Conservation (phyloP, 2,113 vertebrate species). For the Poeciliopsis turrubarensis region DNA sequence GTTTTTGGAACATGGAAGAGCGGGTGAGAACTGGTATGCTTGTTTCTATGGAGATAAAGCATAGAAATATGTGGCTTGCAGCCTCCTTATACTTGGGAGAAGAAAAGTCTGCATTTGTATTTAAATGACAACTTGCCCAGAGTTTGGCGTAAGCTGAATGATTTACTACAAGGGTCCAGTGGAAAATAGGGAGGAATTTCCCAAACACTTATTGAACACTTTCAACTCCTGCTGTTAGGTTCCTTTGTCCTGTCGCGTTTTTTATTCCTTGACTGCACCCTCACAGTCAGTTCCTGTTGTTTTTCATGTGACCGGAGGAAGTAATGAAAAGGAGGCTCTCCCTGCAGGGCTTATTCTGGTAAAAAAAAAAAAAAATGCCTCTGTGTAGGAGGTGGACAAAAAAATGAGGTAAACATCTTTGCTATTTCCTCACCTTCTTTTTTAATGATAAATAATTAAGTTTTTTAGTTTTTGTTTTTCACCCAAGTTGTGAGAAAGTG, state of each 20-base stretch:
- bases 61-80: constrained; percentile 56
- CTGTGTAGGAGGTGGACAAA: constrained; percentile 27
- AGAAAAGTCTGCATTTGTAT: constrained; percentile 40
- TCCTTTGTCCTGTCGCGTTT: constrained; percentile 20
- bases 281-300: constrained; percentile 31
- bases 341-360: constrained; percentile 35
- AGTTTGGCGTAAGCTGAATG: constrained; percentile 29
- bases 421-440: constrained; percentile 25
- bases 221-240: constrained; percentile 14
- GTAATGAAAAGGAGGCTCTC: constrained; percentile 43
- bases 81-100: constrained; percentile 38
- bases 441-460: constrained; percentile 28
- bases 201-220: constrained; percentile 15
- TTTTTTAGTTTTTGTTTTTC: constrained; percentile 21
- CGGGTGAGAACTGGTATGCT: constrained; percentile 43
- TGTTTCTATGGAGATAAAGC: constrained; percentile 70
- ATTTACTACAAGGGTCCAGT: constrained; percentile 20
- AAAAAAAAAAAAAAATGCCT: constrained; percentile 6
- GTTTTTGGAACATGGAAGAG: constrained; percentile 45
- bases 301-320: constrained; percentile 32
- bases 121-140: constrained; percentile 32
- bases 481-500: constrained; percentile 19
- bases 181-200: constrained; percentile 13
- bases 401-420: constrained; percentile 30
- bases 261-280: constrained; percentile 10